Base-by-base conservation (phyloP, 2,888 invertebrate genomes). In the Nemoura dubitans region DNA sequence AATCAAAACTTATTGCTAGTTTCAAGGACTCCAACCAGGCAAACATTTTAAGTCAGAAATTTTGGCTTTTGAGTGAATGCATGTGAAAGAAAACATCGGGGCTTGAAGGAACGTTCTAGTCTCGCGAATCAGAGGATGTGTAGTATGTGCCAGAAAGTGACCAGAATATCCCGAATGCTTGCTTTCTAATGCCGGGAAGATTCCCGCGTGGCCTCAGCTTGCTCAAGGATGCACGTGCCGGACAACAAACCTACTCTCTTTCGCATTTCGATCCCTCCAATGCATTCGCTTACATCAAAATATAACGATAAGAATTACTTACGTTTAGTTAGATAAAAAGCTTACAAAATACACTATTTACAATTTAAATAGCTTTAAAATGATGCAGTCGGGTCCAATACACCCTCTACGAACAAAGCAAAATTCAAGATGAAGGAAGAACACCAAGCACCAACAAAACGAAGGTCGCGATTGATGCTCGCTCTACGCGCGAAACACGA, bases 401-500 rank as follows among this genome's bases (percentile, higher is more conserved):
- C 28, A 78, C 5, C 28, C 27, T 6, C 28, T 3, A 78, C 78
- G 78, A 78, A 78, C 78, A 78, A 78, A 25, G 82, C 82, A 29
- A n/a, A 43, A 76, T 81, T 5, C 81, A 81, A 81, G 81, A 30
- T 27, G 81, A 29, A 81, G n/a, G 27, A 59, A 76, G 76, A 84
- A 2, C 2, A 25, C 10, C n/a, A n/a, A n/a, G n/a, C n/a, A n/a
- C n/a, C n/a, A n/a, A n/a, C n/a, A 76, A 76, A 27, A 59, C 59
- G 29, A 28, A 84, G 26, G 84, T 21, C 59, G 28, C 76, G 84
- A 84, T 76, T 76, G 84, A 29, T 27, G 28, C 29, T 59, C 76
- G 30, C 84, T 84, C 84, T 84, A 59, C 59, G 84, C 59, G 84
- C 76, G 81, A 81, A 81, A 81, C 81, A 81, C 28, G 81, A 81